Evolutionary conservation across 2,888 invertebrate genomes (phyloP).

Genomic region (Eristalinus sepulchralis): DNA sequence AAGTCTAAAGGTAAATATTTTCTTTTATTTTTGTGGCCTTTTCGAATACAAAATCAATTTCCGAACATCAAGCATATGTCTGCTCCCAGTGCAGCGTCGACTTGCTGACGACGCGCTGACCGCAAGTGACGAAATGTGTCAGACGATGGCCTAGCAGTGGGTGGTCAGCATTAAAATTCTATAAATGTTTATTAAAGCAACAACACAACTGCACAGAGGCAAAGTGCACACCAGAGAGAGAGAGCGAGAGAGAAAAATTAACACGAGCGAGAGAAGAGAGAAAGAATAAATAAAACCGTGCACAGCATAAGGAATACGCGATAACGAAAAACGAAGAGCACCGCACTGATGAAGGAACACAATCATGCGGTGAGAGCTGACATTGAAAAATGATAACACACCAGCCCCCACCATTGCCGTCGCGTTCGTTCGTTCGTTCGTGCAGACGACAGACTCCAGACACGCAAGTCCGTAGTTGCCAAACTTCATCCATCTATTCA

Average conservation of each 20-base stretch:
- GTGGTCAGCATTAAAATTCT: constrained; percentile 49
- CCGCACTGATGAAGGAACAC: constrained; percentile 1
- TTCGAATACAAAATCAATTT: neutral
- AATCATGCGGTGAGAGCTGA: constrained; percentile 57
- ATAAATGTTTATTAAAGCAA: constrained; percentile 18
- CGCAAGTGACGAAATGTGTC: constrained; percentile 34
- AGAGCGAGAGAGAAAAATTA: neutral
- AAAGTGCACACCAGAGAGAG: neutral
- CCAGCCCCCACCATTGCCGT: neutral
- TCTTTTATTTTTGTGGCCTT: neutral
- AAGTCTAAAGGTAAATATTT: neutral
- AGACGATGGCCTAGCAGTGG: constrained; percentile 26
- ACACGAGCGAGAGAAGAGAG: neutral
- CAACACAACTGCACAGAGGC: neutral
- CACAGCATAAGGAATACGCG: constrained; percentile 7
- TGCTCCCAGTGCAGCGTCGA: neutral
- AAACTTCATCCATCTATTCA: constrained; percentile 33
- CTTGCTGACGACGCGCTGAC: neutral
- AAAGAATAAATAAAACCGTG: neutral
- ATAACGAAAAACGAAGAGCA: constrained; percentile 27
- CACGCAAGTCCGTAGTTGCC: constrained; percentile 59
- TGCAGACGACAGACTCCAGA: neutral
- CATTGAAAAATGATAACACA: constrained; percentile 69
- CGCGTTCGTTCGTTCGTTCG: neutral
- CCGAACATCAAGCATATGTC: neutral